Percentiles rank a stretch among this genome's conserved stretches.
phyloP scores from a whole-genome alignment of 2,113 vertebrate genomes.

The Solea senegalensis region DNA sequence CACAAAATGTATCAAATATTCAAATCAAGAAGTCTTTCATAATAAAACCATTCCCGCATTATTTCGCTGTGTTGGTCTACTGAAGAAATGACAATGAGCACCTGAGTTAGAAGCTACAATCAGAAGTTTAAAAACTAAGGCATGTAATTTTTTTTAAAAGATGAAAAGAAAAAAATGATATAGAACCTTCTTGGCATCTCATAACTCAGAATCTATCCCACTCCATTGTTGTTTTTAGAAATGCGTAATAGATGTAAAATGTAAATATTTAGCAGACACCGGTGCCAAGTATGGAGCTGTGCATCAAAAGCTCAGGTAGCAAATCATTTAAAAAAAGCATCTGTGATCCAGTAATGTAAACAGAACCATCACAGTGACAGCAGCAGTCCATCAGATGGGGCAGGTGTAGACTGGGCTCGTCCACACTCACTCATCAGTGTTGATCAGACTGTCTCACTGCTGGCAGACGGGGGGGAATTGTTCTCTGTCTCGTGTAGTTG shows the following conservation, averaged over 20 bases:
- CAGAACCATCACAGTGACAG: conserved; percentile 20
- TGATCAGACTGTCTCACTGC: conserved; percentile 77
- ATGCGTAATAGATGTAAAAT: conserved; percentile 22
- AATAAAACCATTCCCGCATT: conserved; percentile 33
- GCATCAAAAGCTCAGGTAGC: conserved; percentile 1
- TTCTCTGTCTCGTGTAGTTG: conserved; percentile 75
- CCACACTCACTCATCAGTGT: background rate
- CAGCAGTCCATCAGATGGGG: conserved; percentile 8
- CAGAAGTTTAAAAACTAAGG: conserved; percentile 2
- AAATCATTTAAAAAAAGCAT: conserved; percentile 31
- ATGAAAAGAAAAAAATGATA: conserved; percentile 3
- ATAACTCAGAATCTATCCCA: conserved; percentile 7
- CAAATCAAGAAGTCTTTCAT: conserved; percentile 25
- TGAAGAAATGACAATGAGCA: conserved; percentile 14
- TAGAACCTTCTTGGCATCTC: background rate
- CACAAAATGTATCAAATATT: conserved; percentile 44
- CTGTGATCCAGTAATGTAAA: conserved; percentile 46
- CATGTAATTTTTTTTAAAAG: background rate
- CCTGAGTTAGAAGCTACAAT: conserved; percentile 34
- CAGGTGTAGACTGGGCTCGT: background rate
- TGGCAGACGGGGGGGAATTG: conserved; percentile 72
- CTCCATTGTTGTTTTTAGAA: conserved; percentile 4
- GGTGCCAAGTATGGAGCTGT: conserved; percentile 9
- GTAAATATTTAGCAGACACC: conserved; percentile 22
- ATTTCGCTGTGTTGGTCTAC: conserved; percentile 6